Evolutionary conservation across 2,113 vertebrate species (phyloP).

Genomic region (Callipepla squamata): DNA sequence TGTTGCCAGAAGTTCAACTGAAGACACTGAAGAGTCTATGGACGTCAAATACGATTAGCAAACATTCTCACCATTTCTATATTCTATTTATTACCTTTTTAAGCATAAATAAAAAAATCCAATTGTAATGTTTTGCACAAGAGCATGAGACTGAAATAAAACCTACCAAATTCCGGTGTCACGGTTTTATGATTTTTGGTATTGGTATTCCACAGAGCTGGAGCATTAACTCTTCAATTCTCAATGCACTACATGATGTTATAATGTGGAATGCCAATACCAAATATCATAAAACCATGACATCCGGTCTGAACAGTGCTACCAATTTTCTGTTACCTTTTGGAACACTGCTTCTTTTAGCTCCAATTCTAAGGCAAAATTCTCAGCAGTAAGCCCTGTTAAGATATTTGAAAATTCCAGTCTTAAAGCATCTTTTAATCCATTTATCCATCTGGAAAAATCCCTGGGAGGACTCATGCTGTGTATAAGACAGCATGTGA

Average conservation of each 20-base stretch:
- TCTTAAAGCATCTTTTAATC: neutral
- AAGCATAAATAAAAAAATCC: neutral
- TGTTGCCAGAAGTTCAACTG: neutral
- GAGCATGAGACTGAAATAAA: neutral
- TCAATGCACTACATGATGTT: too few relatives aligned
- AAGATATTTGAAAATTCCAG: neutral
- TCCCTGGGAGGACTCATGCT: neutral
- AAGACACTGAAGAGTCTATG: neutral
- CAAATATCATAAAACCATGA: too few relatives aligned
- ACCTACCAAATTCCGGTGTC: neutral
- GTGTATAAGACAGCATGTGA: neutral
- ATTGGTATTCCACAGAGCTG: too few relatives aligned
- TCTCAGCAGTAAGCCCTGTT: neutral
- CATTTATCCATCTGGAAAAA: neutral
- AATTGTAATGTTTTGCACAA: neutral
- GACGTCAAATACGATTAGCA: neutral
- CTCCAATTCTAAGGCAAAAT: neutral
- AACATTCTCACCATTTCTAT: neutral
- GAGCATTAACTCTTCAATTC: too few relatives aligned
- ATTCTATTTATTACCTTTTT: neutral
- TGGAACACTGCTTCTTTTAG: neutral
- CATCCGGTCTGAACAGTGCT: neutral
- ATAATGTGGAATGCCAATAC: too few relatives aligned
- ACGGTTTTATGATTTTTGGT: too few relatives aligned
- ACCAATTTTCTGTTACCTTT: neutral